Evolutionary conservation across 2,113 vertebrate species (phyloP), one percentile per base, ranked within the genome.

Genomic region (Nansenia antarctica): DNA sequence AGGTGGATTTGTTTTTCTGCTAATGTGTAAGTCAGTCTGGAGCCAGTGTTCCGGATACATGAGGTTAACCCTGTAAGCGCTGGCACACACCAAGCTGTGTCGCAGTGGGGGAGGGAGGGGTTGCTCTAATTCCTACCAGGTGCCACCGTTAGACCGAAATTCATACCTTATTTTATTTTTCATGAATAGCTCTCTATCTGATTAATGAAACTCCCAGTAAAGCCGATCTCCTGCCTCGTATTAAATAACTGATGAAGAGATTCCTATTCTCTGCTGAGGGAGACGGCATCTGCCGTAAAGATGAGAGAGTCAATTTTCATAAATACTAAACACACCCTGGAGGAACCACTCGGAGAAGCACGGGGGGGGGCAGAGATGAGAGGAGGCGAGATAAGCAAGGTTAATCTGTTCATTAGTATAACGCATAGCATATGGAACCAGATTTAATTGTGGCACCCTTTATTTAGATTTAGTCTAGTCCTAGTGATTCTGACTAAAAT

Each of bases 271-370:
- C 27, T 45, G 67, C 67, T 55, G 47, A 60, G 37, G 42, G 35
- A 42, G 35, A 69, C n/a, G n/a, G 55, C 67, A 69, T 60, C 54
- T 60, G 67, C 31, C 32, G 34, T 30, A n/a, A 59, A 31, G 67
- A 69, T 69, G 22, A 34, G 39, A 34, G n/a, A 45, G 62, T 65
- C 62, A 73, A 53, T 74, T 61, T 68, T 45, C 59, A 74, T 74
- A 12, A 62, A 68, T 37, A 53, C 47, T 68, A 31, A 52, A 37
- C 6, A 12, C 12, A 30, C 39, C 35, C 61, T 3, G n/a, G 27
- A 26, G 65, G n/a, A 26, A 22, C 14, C 2, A 31, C 22, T 3
- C 11, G 9, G 24, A 24, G 24, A 55, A 18, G 49, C 29, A 61
- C 22, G 58, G 34, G 27, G 24, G 26, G 30, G 20, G 35, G 27